A percentile compares a stretch with the other conserved stretches of the same genome.
phyloP scores from a whole-genome alignment of 1,140 invertebrate species.

The Hyphantria cunea region DNA sequence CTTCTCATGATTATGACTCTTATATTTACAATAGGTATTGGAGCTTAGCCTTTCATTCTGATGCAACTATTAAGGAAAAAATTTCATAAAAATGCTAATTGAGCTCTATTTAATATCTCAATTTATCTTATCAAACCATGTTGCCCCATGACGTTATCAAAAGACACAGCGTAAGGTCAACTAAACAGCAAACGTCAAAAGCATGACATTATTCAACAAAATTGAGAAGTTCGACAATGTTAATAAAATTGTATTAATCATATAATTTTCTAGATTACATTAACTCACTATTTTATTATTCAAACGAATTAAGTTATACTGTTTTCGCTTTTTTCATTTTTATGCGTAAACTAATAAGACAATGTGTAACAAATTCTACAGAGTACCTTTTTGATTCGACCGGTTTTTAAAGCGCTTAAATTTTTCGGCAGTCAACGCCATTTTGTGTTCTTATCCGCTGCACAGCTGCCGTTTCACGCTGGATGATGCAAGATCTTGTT shows the following conservation, averaged over 20 bases:
- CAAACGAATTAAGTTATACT: neutral
- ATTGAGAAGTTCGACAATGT: constrained; percentile 1
- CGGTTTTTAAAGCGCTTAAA: constrained; percentile 74
- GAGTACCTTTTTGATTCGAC: constrained; percentile 39
- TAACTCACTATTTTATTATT: no score
- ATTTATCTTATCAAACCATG: constrained; percentile 15
- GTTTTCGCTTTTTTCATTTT: neutral
- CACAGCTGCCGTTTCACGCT: constrained; percentile 38
- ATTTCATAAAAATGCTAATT: neutral
- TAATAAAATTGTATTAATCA: no score
- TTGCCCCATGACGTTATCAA: constrained; percentile 26
- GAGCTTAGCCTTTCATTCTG: constrained; percentile 1
- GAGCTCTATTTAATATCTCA: constrained; percentile 9
- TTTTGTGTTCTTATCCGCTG: constrained; percentile 70
- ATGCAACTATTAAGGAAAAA: constrained; percentile 1
- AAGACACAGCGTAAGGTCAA: constrained; percentile 20
- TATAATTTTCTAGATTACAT: no score
- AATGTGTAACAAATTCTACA: neutral
- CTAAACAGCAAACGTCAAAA: constrained; percentile 35
- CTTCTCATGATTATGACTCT: neutral
- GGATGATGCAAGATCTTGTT: constrained; percentile 66
- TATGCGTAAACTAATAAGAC: neutral
- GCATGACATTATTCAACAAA: constrained; percentile 20
- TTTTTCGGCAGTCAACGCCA: constrained; percentile 58
- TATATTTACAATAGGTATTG: no score